Conservation (phyloP, 2,888 invertebrate genomes). For the Cantharis lateralis region DNA sequence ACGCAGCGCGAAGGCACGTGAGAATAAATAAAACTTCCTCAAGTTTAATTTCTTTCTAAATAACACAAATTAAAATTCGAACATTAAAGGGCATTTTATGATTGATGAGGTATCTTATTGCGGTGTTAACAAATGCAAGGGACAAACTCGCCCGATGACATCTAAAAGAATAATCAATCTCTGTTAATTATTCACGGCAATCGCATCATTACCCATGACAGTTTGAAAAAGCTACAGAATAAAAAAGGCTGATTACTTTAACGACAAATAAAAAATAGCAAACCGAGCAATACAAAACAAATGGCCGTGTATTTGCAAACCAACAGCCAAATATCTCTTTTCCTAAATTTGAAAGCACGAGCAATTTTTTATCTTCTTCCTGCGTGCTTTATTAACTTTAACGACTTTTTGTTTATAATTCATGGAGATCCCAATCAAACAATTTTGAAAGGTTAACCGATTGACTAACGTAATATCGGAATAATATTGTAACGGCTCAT, state of each 20-base stretch:
- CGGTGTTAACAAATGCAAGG: constrained; percentile 19
- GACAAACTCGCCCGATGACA: constrained; percentile 15
- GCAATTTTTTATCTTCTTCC: background rate
- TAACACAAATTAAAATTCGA: background rate
- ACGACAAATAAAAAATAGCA: constrained; percentile 29
- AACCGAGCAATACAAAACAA: constrained; percentile 26
- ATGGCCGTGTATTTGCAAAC: background rate
- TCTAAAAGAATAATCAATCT: constrained; percentile 38
- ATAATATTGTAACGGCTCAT: no score
- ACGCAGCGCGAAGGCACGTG: background rate
- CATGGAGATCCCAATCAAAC: background rate
- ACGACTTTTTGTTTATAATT: background rate
- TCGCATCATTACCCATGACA: constrained; percentile 35
- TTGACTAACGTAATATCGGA: background rate
- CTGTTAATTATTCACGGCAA: constrained; percentile 40
- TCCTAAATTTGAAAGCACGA: background rate
- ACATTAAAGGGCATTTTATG: constrained; percentile 3
- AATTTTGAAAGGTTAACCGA: background rate
- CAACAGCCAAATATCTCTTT: background rate
- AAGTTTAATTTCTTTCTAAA: background rate
- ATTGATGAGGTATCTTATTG: constrained; percentile 16
- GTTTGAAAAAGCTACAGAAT: constrained; percentile 17
- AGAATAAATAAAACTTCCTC: background rate
- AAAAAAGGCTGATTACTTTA: constrained; percentile 13
- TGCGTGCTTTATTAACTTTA: background rate